Evolutionary conservation across 2,113 vertebrate genomes (phyloP), one percentile per base, ranked within the genome.

Genomic region (Anhinga anhinga): DNA sequence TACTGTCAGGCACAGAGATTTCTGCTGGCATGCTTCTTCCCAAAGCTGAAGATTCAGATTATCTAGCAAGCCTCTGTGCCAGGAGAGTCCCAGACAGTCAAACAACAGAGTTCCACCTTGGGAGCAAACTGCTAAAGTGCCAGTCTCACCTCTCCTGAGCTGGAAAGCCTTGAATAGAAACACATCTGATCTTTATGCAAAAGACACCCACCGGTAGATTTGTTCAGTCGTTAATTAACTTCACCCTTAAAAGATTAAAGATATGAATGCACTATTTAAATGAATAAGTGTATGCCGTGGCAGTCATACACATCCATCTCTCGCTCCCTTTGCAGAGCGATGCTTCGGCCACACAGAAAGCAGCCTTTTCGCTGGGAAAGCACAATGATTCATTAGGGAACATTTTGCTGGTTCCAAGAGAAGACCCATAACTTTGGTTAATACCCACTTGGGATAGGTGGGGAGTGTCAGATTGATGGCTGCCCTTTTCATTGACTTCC

Each of bases 231-330:
- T 40, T 88, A 62, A 63, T 71, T 45, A 90, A 66, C 90, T 66
- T 71, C 62, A 34, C 40, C 73, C 38, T 50, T 50, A 15, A 11
- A 30, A 63, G 50, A 76, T 26, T 40, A 50, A 45, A 59, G 78
- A 20, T 6, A 36, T 3, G 18, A 55, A 53, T 7, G 12, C 32
- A 2, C n/a, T 11, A 14, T 27, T 27, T 9, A 44, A 70, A 34
- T 2, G 45, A 22, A 30, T 74, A 26, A 2, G 56, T 0, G 18
- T 5, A 10, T 1, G 4, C 40, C 1, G 32, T 50, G n/a, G 59
- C 47, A 34, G 74, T 63, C 59, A 8, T 0, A 11, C 38, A 22
- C 49, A 27, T 15, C 30, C 5, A 10, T 3, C 26, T 25, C 26
- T 17, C 3, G 2, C 27, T 55, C 38, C 81, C 32, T 13, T 3